These are phyloP conservation scores for Drosophila orena DNA, from an alignment of 1,140 invertebrate species.

Conservation along the genomic window DNA sequence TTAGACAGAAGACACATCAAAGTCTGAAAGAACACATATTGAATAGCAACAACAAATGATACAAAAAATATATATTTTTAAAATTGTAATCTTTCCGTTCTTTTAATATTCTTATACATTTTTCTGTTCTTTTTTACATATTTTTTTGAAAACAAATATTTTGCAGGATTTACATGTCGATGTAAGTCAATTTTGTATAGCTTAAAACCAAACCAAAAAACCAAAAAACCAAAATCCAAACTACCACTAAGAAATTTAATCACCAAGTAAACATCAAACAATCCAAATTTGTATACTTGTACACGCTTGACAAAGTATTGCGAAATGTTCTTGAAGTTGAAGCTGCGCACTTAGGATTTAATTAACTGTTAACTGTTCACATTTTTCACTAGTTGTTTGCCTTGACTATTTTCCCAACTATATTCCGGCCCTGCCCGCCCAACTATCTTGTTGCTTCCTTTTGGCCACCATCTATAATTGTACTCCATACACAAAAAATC, in stretches of 20 bases:
- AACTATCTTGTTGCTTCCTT: conserved; percentile 16
- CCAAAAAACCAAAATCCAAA: conserved; percentile 16
- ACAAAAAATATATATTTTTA: conserved; percentile 37
- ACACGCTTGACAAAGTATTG: conserved; percentile 11
- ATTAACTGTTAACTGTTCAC: conserved; percentile 35
- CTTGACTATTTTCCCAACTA: conserved; percentile 32
- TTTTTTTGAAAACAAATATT: conserved; percentile 77
- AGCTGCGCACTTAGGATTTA: conserved; percentile 28
- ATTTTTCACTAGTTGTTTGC: conserved; percentile 46
- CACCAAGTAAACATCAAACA: conserved; percentile 45
- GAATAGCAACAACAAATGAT: conserved; percentile 14
- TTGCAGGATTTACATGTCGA: conserved; percentile 87
- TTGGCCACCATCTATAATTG: conserved; percentile 15
- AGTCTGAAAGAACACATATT: conserved; percentile 3
- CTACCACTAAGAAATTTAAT: conserved; percentile 37
- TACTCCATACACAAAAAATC: background rate
- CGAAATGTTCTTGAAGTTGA: conserved; percentile 13
- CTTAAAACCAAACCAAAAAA: conserved; percentile 37
- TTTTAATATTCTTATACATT: conserved; percentile 79
- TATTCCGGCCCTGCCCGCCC: conserved; percentile 12
- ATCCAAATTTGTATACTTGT: conserved; percentile 33
- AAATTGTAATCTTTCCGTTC: conserved; percentile 58
- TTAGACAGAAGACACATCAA: conserved; percentile 28
- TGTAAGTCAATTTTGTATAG: conserved; percentile 86
- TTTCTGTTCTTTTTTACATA: conserved; percentile 80